These are phyloP conservation scores for Setipinna tenuifilis DNA, from an alignment of 2,797 vertebrate genomes.

Conservation along the genomic window DNA sequence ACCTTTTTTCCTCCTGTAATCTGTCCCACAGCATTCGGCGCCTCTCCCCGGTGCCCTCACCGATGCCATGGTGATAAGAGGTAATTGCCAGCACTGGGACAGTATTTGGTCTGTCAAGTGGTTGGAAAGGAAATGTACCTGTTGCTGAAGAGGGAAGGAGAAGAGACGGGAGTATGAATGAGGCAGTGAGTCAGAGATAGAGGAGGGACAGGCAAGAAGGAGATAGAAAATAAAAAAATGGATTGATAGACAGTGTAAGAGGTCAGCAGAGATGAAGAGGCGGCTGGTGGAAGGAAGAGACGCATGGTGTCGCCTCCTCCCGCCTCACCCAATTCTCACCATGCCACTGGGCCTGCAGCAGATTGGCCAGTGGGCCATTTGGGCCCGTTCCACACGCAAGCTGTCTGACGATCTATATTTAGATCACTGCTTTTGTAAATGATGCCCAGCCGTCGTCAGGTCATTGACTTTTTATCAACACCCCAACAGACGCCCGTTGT, in stretches of 20 bases:
- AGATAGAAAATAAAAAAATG: too few species aligned
- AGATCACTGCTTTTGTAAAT: constrained; percentile 58
- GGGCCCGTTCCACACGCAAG: constrained; percentile 22
- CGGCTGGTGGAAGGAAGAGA: neutral
- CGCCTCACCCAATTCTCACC: neutral
- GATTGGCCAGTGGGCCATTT: constrained; percentile 27
- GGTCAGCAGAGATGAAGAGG: neutral
- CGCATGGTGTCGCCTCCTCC: neutral
- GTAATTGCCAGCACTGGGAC: neutral
- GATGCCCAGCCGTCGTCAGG: constrained; percentile 58
- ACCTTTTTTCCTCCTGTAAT: neutral
- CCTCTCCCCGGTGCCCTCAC: neutral
- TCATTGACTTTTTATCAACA: constrained; percentile 56
- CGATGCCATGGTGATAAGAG: neutral
- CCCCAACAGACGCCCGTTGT: constrained; percentile 54
- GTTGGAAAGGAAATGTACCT: neutral
- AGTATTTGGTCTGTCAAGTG: constrained; percentile 3
- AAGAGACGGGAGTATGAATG: neutral
- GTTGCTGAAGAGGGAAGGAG: neutral
- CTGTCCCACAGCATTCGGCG: neutral
- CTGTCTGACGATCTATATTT: constrained; percentile 56
- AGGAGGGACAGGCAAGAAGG: neutral
- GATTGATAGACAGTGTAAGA: too few species aligned
- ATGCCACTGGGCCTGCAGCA: constrained; percentile 8
- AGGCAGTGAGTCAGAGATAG: neutral